Conservation (phyloP, 2,113 vertebrate species). For the Poeciliopsis prolifica region DNA sequence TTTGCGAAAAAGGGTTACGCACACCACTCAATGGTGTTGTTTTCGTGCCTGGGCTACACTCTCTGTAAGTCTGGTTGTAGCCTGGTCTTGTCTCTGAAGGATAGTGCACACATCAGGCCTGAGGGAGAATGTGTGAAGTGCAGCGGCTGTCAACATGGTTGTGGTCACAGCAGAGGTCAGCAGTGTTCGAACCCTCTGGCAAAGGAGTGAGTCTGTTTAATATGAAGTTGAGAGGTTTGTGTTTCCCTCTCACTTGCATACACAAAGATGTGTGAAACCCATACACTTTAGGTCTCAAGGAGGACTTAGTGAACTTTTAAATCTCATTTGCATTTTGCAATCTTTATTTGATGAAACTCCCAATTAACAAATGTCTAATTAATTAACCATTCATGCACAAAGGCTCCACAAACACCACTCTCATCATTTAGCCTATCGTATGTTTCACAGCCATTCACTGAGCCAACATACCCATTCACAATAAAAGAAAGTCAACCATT, state of each 20-base stretch:
- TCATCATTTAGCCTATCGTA: neutral
- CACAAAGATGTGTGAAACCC: neutral
- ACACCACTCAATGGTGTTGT: conserved; percentile 21
- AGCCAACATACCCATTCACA: conserved; percentile 12
- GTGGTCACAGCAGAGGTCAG: conserved; percentile 67
- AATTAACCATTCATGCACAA: conserved; percentile 13
- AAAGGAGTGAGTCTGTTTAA: conserved; percentile 33
- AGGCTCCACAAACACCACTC: conserved; percentile 13
- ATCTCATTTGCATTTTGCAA: neutral
- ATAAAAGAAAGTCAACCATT: conserved; percentile 13
- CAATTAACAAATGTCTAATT: conserved; percentile 21
- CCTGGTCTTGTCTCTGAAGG: conserved; percentile 51
- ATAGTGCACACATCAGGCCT: conserved; percentile 56
- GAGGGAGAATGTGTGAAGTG: conserved; percentile 59
- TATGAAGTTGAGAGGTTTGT: conserved; percentile 32
- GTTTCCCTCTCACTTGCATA: conserved; percentile 36
- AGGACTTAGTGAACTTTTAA: neutral
- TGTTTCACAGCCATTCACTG: conserved; percentile 2
- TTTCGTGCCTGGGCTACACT: conserved; percentile 14
- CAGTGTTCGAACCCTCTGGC: conserved; percentile 26
- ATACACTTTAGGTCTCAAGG: neutral
- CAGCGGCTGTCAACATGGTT: conserved; percentile 67
- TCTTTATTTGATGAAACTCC: conserved; percentile 5
- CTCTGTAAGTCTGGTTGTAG: conserved; percentile 40
- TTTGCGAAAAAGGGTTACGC: conserved; percentile 33